These are phyloP conservation scores for Indicator indicator DNA, from an alignment of 2,113 vertebrate genomes.

Conservation along the genomic window DNA sequence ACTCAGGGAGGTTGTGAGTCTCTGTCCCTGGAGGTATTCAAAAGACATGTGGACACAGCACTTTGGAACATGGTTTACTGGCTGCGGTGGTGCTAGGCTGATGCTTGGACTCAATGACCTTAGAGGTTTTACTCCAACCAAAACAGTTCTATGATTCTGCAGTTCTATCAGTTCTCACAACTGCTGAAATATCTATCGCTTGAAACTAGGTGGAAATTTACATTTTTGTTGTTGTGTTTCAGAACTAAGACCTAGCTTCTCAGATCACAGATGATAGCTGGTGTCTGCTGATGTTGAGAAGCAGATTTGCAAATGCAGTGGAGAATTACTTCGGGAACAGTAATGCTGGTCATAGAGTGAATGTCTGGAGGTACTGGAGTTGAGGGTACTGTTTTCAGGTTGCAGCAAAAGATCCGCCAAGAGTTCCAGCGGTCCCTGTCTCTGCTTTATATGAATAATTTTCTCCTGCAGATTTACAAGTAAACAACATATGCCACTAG, in stretches of 20 bases:
- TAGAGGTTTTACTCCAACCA: too few relatives aligned
- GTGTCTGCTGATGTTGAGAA: background rate
- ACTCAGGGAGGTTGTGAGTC: too few relatives aligned
- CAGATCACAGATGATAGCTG: background rate
- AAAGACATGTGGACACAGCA: too few relatives aligned
- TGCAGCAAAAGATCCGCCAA: background rate
- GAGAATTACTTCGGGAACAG: background rate
- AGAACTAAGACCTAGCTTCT: background rate
- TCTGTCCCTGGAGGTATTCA: too few relatives aligned
- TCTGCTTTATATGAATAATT: background rate
- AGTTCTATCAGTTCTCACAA: background rate
- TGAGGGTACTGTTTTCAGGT: background rate
- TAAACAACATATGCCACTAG: accelerated
- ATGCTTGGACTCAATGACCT: too few relatives aligned
- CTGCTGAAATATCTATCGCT: background rate
- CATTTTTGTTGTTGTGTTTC: background rate
- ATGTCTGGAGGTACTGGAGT: background rate
- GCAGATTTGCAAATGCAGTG: background rate
- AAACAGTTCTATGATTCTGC: too few relatives aligned
- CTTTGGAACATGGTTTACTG: too few relatives aligned
- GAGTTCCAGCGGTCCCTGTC: background rate
- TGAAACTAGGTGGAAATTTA: background rate
- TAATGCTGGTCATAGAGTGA: background rate
- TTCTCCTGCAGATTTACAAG: background rate
- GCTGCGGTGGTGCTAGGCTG: too few relatives aligned